Percentiles rank a stretch among this genome's conserved stretches.
Evolutionary conservation across 1,140 invertebrate species (phyloP).

Genomic region (Brachionus rotundiformis): DNA sequence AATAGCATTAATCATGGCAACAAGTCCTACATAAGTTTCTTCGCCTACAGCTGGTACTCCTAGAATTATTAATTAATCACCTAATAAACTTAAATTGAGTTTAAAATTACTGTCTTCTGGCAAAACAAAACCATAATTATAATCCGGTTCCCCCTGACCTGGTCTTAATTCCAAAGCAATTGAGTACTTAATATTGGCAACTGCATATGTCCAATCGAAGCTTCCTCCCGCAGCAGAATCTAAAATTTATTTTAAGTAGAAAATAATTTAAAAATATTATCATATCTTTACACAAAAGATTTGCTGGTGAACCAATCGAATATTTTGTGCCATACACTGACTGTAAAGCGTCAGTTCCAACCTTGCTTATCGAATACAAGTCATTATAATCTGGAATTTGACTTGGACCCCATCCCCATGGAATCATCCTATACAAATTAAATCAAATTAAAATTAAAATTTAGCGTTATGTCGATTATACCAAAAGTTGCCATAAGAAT

Average conservation of each 20-base stretch:
- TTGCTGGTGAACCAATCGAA: constrained; percentile 30
- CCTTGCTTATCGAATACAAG: neutral
- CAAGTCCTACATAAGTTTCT: constrained; percentile 44
- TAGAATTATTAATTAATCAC: neutral
- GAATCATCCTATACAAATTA: constrained; percentile 17
- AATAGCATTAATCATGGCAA: constrained; percentile 7
- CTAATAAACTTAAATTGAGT: neutral
- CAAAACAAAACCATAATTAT: constrained; percentile 36
- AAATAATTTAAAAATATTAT: neutral
- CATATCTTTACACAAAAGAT: constrained; percentile 41
- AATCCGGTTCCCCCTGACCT: neutral
- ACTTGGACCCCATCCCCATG: constrained; percentile 8
- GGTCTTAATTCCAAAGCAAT: constrained; percentile 55
- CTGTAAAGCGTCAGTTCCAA: constrained; percentile 42
- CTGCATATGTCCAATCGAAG: constrained; percentile 54
- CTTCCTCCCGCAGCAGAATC: constrained; percentile 53
- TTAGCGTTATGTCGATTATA: too few species aligned
- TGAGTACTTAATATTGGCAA: constrained; percentile 54
- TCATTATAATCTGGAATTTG: constrained; percentile 39
- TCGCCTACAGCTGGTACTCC: constrained; percentile 17
- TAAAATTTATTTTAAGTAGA: neutral
- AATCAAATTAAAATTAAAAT: neutral
- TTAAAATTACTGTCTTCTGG: constrained; percentile 42
- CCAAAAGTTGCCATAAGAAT: constrained; percentile 45
- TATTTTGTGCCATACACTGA: constrained; percentile 25